A percentile compares a stretch with the other conserved stretches of the same genome.
Conservation (phyloP, 2,888 invertebrate genomes). For the Bembecia ichneumoniformis region DNA sequence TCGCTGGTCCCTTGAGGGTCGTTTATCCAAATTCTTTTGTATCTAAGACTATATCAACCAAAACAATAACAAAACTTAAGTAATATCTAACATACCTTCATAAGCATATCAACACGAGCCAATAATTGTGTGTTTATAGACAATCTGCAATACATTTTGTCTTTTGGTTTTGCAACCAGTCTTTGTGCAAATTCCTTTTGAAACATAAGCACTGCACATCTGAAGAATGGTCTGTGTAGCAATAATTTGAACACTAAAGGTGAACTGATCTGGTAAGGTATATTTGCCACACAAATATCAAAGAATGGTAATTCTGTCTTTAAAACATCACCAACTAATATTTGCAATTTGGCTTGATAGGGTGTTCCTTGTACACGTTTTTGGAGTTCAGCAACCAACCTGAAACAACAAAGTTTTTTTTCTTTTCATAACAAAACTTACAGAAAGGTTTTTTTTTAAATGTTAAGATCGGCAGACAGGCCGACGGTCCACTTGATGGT, state of each 20-base stretch:
- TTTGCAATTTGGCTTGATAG: slow-evolving; percentile 90
- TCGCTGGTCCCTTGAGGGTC: background rate
- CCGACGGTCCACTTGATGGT: no score
- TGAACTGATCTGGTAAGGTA: slow-evolving; percentile 98
- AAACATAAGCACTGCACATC: slow-evolving; percentile 99
- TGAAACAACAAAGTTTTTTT: slow-evolving; percentile 21
- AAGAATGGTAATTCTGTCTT: slow-evolving; percentile 96
- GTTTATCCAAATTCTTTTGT: background rate
- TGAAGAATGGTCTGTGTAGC: slow-evolving; percentile 85
- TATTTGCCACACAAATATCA: slow-evolving; percentile 97
- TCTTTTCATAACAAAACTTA: background rate
- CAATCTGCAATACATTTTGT: slow-evolving; percentile 95
- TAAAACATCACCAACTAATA: slow-evolving; percentile 94
- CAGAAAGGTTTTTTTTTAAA: background rate
- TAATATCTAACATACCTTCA: slow-evolving; percentile 78
- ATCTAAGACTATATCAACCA: background rate
- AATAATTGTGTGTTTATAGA: slow-evolving; percentile 97
- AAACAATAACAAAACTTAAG: background rate
- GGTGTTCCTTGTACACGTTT: slow-evolving; percentile 95
- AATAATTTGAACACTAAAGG: slow-evolving; percentile 96
- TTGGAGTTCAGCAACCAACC: slow-evolving; percentile 96
- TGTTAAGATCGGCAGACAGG: background rate
- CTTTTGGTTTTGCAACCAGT: slow-evolving; percentile 96
- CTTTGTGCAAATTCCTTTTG: slow-evolving; percentile 98
- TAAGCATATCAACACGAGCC: slow-evolving; percentile 93